These are phyloP conservation scores for Orthonyx spaldingii DNA, from an alignment of 2,113 vertebrate species.

Conservation along the genomic window DNA sequence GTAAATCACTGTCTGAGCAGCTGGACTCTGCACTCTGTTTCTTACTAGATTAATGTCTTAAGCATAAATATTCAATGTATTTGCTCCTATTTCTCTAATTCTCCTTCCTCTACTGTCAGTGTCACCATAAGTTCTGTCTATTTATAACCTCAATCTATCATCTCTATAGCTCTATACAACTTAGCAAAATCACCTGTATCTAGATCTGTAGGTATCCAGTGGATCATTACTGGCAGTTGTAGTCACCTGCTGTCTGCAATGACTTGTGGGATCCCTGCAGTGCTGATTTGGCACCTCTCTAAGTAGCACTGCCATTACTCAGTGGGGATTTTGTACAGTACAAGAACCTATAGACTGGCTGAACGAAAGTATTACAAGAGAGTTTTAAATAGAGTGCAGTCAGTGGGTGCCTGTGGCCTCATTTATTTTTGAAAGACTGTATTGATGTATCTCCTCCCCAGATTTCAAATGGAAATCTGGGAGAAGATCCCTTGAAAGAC, in stretches of 20 bases:
- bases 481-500: constrained; percentile 62
- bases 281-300: constrained; percentile 17
- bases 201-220: background rate
- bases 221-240: background rate
- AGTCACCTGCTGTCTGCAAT: constrained; percentile 15
- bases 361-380: constrained; percentile 36
- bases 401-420: constrained; percentile 58
- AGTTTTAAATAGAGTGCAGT: constrained; percentile 60
- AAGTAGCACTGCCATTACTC: constrained; percentile 31
- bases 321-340: constrained; percentile 44
- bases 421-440: constrained; percentile 62
- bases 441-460: constrained; percentile 61
- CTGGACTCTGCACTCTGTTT: background rate
- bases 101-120: background rate
- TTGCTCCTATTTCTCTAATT: background rate
- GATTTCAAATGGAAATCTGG: constrained; percentile 59
- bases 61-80: background rate
- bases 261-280: background rate
- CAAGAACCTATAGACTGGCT: constrained; percentile 38
- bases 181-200: background rate
- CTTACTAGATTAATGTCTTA: background rate
- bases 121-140: background rate
- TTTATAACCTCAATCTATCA: background rate
- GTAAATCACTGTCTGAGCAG: background rate
- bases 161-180: background rate